Evolutionary conservation across 2,888 invertebrate species (phyloP).

Genomic region (Ophion ellenae): DNA sequence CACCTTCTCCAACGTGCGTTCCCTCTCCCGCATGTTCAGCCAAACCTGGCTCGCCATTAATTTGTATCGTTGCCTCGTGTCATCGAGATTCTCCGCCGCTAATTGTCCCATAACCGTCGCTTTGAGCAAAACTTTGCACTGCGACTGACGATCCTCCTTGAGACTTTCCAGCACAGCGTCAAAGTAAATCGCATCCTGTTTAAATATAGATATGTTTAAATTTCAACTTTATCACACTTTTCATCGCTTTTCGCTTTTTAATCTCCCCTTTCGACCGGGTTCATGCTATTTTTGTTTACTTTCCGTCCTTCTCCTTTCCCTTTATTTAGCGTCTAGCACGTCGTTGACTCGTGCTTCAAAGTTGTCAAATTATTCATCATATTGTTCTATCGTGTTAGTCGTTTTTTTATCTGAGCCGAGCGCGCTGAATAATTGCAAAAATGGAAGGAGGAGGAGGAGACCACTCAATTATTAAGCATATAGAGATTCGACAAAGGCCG

Average conservation of each 20-base stretch:
- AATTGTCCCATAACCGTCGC: slow-evolving; percentile 88
- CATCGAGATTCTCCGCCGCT: slow-evolving; percentile 88
- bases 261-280: too few species aligned
- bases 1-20: slow-evolving; percentile 85
- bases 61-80: slow-evolving; percentile 87
- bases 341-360: too few species aligned
- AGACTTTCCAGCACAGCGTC: slow-evolving; percentile 87
- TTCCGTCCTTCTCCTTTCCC: too few species aligned
- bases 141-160: slow-evolving; percentile 86
- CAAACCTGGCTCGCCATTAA: slow-evolving; percentile 86
- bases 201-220: slow-evolving; percentile 6
- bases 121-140: slow-evolving; percentile 87
- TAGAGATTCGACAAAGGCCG: too few species aligned
- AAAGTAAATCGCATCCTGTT: slow-evolving; percentile 87
- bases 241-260: neutral
- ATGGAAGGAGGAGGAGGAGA: too few species aligned
- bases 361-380: too few species aligned
- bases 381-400: too few species aligned
- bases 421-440: too few species aligned
- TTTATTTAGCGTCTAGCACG: too few species aligned
- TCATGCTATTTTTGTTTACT: too few species aligned
- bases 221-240: neutral
- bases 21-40: slow-evolving; percentile 87
- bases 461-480: too few species aligned
- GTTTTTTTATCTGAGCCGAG: too few species aligned